Conservation (phyloP, 2,888 invertebrate genomes). For the Parnassius mnemosyne region DNA sequence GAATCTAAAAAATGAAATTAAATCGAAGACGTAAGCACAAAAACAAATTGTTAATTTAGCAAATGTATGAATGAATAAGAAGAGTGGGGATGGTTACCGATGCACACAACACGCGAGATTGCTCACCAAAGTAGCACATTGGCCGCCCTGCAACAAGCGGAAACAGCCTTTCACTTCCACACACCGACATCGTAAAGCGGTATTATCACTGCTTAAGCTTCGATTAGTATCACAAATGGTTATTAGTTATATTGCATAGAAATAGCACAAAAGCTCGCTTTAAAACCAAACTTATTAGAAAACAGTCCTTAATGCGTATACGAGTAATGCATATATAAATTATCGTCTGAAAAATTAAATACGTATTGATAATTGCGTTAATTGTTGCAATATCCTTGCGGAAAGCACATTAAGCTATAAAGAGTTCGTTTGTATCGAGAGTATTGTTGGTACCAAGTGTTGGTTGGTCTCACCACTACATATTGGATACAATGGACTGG, state of each 20-base stretch:
- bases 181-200: slow-evolving; percentile 42
- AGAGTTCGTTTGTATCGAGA: too few relatives aligned
- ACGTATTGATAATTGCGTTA: too few relatives aligned
- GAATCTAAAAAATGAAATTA: slow-evolving; percentile 30
- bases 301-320: neutral
- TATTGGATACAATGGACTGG: too few relatives aligned
- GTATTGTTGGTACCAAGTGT: too few relatives aligned
- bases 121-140: slow-evolving; percentile 97
- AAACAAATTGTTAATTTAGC: slow-evolving; percentile 72
- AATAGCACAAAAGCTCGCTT: neutral
- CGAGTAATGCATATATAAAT: too few relatives aligned
- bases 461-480: too few relatives aligned
- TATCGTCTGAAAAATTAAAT: too few relatives aligned
- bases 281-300: neutral
- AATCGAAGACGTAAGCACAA: slow-evolving; percentile 59
- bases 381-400: too few relatives aligned
- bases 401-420: too few relatives aligned
- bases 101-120: slow-evolving; percentile 97
- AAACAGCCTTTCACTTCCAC: slow-evolving; percentile 55
- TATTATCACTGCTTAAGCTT: slow-evolving; percentile 16
- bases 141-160: slow-evolving; percentile 89
- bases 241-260: neutral
- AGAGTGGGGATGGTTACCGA: slow-evolving; percentile 94
- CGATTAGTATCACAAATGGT: slow-evolving; percentile 17
- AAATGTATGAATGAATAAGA: slow-evolving; percentile 78